These are phyloP conservation scores for Anastatus disparis DNA, from an alignment of 1,140 invertebrate species.

Conservation along the genomic window DNA sequence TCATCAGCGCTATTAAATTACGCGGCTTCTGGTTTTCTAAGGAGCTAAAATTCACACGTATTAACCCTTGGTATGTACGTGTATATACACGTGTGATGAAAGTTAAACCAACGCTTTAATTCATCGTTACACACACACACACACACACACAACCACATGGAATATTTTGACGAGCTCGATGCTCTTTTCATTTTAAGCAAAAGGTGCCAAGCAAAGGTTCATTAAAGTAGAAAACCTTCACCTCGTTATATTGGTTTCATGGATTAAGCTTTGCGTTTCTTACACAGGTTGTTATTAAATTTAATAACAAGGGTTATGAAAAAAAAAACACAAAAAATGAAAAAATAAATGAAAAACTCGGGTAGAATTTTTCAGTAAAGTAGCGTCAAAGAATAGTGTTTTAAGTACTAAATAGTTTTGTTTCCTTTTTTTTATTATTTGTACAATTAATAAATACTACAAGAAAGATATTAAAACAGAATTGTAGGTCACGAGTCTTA, in stretches of 20 bases:
- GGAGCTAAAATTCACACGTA: neutral
- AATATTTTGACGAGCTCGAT: slow-evolving; percentile 24
- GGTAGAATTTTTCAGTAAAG: too few species aligned
- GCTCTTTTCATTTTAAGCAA: neutral
- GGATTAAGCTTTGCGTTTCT: slow-evolving; percentile 2
- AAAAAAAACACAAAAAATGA: neutral
- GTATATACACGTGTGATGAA: too few species aligned
- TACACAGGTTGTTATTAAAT: slow-evolving; percentile 1
- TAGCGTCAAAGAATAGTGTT: too few species aligned
- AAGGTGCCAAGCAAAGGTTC: neutral
- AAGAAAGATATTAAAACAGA: too few species aligned
- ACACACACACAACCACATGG: neutral
- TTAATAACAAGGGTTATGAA: neutral
- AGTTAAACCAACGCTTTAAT: too few species aligned
- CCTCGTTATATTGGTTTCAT: slow-evolving; percentile 9
- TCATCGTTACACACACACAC: neutral
- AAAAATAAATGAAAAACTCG: neutral
- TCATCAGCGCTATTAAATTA: slow-evolving; percentile 47
- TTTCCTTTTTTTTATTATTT: too few species aligned
- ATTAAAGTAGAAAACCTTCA: neutral
- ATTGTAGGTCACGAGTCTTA: too few species aligned
- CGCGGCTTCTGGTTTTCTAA: slow-evolving; percentile 33
- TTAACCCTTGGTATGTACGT: too few species aligned
- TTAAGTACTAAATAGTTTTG: too few species aligned
- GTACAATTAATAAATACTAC: too few species aligned